These are phyloP conservation scores for Drosophila pseudotakahashii DNA, from an alignment of 2,888 invertebrate species.

Conservation along the genomic window DNA sequence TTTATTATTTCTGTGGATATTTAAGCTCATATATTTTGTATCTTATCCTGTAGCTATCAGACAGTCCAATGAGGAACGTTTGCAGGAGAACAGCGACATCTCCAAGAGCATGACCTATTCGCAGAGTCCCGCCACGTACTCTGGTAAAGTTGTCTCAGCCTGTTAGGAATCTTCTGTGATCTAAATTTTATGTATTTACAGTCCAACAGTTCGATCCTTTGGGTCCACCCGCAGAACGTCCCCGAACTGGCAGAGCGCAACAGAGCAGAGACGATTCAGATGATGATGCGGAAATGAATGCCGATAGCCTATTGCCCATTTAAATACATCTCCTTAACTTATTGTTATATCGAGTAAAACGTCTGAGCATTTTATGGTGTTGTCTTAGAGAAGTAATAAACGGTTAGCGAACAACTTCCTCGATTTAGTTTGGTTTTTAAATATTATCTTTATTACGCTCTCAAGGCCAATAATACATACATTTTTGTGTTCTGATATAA, in stretches of 20 bases:
- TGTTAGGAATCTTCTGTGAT: neutral
- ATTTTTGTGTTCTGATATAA: slow-evolving; percentile 42
- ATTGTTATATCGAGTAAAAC: neutral
- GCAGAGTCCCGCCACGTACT: slow-evolving; percentile 44
- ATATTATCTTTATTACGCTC: slow-evolving; percentile 61
- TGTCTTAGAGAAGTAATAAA: too few relatives aligned
- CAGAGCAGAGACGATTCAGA: slow-evolving; percentile 81
- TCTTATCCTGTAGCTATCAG: slow-evolving; percentile 50
- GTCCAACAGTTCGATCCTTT: slow-evolving; percentile 82
- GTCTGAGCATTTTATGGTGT: too few relatives aligned
- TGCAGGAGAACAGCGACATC: slow-evolving; percentile 53
- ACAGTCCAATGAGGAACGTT: slow-evolving; percentile 66
- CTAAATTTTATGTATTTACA: slow-evolving; percentile 8
- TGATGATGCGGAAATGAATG: slow-evolving; percentile 83
- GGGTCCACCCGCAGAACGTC: slow-evolving; percentile 83
- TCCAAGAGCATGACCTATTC: slow-evolving; percentile 43
- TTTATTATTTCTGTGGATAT: neutral
- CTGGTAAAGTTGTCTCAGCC: slow-evolving; percentile 27
- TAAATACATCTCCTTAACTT: slow-evolving; percentile 44
- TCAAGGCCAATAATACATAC: slow-evolving; percentile 71
- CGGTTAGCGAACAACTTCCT: too few relatives aligned
- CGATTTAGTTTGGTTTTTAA: neutral
- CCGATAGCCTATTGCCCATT: slow-evolving; percentile 83
- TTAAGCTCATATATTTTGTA: neutral
- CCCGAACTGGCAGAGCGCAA: slow-evolving; percentile 81